Evolutionary conservation across 64 coral and sea anemone genomes (phyloP), one percentile per base, ranked within the genome.

Genomic region (Montipora sp.): DNA sequence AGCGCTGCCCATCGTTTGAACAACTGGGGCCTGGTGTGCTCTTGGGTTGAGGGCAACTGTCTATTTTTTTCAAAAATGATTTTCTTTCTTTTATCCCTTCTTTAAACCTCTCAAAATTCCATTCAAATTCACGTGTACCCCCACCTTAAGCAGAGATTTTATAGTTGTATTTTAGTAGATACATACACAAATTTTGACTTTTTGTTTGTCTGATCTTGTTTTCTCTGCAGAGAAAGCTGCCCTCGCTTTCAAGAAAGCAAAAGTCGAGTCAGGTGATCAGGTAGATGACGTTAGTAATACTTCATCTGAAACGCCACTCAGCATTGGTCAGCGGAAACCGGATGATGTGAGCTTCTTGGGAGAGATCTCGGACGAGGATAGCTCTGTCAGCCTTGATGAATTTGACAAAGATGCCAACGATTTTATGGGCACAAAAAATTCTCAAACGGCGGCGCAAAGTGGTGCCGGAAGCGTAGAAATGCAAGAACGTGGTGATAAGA

Each of bases 301-400:
- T 13, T 49, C 57, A n/a, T 60, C 58, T 5, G 20, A 22, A 15
- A 77, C 75, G 86, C 79, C 53, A 73, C 15, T 68, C 12, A 72
- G 15, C 46, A 66, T 20, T 66, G 59, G 73, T 83, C 80, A 83
- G 47, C 45, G 60, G 72, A 77, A 92, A 78, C 73, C 80, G 1
- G 47, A 55, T 10, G 78, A 72, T 36, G 77, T 88, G 20, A 77
- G 91, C 68, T 93, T 93, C 78, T 13, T 93, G 66, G 91, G 83
- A 24, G 91, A 93, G 87, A 49, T 93, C 5, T 79, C 91, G 18
- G 91, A 93, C 77, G 91, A 93, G 45, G 82, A 85, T 13, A 85
- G 65, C 65, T 85, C 44, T 49, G 82, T 71, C 7, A 71, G 65
- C 19, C 16, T 45, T 18, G 66, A 63, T 59, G 75, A 84, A 20